phyloP scores from a whole-genome alignment of 2,113 vertebrate species.

The Seriola rivoliana region DNA sequence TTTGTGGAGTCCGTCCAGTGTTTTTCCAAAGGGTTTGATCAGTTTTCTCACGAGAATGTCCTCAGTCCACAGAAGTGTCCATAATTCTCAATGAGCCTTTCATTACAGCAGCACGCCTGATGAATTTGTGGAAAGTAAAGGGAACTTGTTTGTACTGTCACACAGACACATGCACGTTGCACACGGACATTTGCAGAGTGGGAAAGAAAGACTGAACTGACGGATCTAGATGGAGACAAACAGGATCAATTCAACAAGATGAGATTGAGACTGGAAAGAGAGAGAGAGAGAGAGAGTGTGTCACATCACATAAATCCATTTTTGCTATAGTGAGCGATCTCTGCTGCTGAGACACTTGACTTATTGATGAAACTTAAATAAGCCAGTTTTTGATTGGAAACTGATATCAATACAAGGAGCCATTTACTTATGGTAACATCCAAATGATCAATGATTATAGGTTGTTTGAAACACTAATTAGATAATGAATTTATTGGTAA shows the following conservation, averaged over 20 bases:
- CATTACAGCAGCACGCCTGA: neutral
- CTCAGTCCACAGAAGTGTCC: neutral
- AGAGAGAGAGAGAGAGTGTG: too few species aligned
- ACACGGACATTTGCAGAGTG: neutral
- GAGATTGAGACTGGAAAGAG: neutral
- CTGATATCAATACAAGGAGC: neutral
- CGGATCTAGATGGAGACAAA: neutral
- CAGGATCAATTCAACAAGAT: neutral
- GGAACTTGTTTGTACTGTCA: neutral
- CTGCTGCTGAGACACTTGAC: neutral
- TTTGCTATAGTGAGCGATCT: too few species aligned
- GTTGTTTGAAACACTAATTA: neutral
- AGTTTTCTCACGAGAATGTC: neutral
- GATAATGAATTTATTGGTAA: neutral
- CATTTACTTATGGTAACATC: slow-evolving; percentile 4
- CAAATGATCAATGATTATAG: neutral
- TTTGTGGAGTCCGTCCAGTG: too few species aligned
- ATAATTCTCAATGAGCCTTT: neutral
- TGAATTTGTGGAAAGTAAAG: neutral
- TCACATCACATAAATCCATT: neutral
- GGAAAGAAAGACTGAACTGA: neutral
- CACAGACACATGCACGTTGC: neutral
- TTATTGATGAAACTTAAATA: slow-evolving; percentile 9
- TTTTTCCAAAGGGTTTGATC: neutral
- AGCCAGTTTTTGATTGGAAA: slow-evolving; percentile 16